Evolutionary conservation across 2,888 invertebrate genomes (phyloP).

Genomic region (Tetheella fluctuosa): DNA sequence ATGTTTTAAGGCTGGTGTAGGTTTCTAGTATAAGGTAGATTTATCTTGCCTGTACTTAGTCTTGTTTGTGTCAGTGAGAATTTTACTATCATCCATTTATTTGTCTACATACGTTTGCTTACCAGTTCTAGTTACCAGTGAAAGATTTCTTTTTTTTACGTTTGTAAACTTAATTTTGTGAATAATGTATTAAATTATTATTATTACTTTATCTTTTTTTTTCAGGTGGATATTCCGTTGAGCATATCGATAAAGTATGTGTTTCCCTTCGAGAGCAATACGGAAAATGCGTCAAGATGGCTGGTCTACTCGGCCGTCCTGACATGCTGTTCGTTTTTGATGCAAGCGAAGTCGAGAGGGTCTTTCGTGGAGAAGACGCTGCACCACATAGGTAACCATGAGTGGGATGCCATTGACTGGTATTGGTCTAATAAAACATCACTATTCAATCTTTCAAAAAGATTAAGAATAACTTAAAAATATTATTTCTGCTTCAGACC

Average conservation of each 20-base stretch:
- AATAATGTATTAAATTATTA: no score
- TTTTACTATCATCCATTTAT: no score
- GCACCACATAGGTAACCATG: conserved; percentile 82
- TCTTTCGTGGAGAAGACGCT: conserved; percentile 87
- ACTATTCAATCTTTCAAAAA: no score
- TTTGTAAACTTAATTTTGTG: no score
- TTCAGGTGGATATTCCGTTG: conserved; percentile 86
- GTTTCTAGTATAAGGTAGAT: not conserved
- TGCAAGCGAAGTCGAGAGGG: conserved; percentile 87
- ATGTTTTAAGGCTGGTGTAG: not conserved
- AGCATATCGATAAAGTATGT: conserved; percentile 87
- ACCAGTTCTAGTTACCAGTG: not conserved
- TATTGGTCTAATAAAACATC: no score
- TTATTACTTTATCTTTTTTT: no score
- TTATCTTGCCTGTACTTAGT: not conserved
- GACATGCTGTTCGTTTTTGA: conserved; percentile 90
- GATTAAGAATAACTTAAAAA: no score
- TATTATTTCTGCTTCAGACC: conserved; percentile 73
- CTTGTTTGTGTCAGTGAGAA: not conserved
- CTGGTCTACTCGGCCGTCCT: conserved; percentile 87
- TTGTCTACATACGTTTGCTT: no score
- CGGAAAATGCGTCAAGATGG: conserved; percentile 88
- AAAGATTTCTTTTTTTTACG: no score
- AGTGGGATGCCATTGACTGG: no score
- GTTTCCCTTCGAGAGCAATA: conserved; percentile 83